Conservation (phyloP, 2,797 vertebrate genomes). For the Amblyraja radiata region DNA sequence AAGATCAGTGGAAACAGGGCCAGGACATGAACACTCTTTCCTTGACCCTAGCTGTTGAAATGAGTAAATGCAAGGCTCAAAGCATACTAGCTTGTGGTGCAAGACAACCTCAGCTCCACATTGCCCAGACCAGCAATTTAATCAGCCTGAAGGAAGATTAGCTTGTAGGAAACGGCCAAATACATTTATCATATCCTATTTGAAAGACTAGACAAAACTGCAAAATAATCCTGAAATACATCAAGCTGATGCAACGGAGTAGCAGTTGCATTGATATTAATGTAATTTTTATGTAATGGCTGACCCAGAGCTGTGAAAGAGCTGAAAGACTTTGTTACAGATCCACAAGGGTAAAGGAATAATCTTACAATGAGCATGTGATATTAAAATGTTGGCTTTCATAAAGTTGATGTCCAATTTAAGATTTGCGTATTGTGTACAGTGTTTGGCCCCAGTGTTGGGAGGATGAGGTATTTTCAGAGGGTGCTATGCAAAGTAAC, state of each 20-base stretch:
- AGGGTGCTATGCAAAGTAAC: not conserved
- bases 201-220: not conserved
- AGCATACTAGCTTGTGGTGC: not conserved
- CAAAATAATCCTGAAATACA: not conserved
- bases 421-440: not conserved
- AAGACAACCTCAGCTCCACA: not conserved
- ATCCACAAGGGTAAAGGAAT: not conserved
- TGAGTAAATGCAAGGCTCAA: not conserved
- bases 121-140: not conserved
- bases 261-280: not conserved
- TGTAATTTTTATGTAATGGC: not conserved
- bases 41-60: not conserved
- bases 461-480: not conserved
- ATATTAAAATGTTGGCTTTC: no score
- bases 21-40: no score
- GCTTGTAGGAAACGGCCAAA: not conserved
- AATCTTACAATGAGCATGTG: not conserved
- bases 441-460: not conserved
- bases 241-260: no score
- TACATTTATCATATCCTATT: not conserved
- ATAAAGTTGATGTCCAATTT: no score
- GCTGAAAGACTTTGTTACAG: not conserved
- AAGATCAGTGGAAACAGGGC: no score
- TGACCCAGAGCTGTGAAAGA: not conserved
- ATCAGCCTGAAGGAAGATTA: not conserved